A percentile compares a stretch with the other conserved stretches of the same genome.
phyloP scores from a whole-genome alignment of 2,797 vertebrate species.

The Miichthys miiuy region DNA sequence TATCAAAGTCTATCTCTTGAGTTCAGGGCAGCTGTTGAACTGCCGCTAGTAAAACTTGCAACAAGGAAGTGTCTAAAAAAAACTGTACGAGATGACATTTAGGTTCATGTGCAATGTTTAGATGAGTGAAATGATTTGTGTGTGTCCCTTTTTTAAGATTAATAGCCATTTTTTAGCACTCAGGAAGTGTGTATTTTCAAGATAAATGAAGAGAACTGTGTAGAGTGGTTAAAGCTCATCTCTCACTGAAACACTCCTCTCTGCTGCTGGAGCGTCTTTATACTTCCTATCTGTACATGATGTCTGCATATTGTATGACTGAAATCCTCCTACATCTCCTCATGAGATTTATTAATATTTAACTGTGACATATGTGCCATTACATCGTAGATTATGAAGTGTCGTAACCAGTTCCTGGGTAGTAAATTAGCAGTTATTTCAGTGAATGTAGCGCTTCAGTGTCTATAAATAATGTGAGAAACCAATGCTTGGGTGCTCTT shows the following conservation, averaged over 20 bases:
- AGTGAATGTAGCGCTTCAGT: slow-evolving; percentile 7
- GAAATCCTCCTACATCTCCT: slow-evolving; percentile 14
- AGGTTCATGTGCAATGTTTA: neutral
- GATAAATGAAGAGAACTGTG: slow-evolving; percentile 36
- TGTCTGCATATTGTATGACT: slow-evolving; percentile 32
- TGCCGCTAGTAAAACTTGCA: slow-evolving; percentile 16
- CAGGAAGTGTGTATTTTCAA: slow-evolving; percentile 43
- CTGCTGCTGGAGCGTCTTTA: slow-evolving; percentile 19
- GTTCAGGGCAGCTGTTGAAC: slow-evolving; percentile 16
- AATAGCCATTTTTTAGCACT: slow-evolving; percentile 13
- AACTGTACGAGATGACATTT: neutral
- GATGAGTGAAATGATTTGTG: slow-evolving; percentile 20
- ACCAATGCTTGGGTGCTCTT: neutral
- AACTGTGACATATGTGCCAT: neutral
- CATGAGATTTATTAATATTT: slow-evolving; percentile 40
- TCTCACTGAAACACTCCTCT: slow-evolving; percentile 40
- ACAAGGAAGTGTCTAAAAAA: slow-evolving; percentile 28
- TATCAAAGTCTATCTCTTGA: slow-evolving; percentile 12
- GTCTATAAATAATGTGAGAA: slow-evolving; percentile 28
- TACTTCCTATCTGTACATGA: neutral
- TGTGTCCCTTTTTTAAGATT: slow-evolving; percentile 32
- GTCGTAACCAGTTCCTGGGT: neutral
- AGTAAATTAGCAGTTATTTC: slow-evolving; percentile 18
- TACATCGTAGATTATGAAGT: neutral
- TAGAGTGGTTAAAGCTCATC: slow-evolving; percentile 21